Percentiles rank a stretch among this genome's conserved stretches.
phyloP scores from a whole-genome alignment of 2,888 invertebrate genomes.

The Mycogona germanica region DNA sequence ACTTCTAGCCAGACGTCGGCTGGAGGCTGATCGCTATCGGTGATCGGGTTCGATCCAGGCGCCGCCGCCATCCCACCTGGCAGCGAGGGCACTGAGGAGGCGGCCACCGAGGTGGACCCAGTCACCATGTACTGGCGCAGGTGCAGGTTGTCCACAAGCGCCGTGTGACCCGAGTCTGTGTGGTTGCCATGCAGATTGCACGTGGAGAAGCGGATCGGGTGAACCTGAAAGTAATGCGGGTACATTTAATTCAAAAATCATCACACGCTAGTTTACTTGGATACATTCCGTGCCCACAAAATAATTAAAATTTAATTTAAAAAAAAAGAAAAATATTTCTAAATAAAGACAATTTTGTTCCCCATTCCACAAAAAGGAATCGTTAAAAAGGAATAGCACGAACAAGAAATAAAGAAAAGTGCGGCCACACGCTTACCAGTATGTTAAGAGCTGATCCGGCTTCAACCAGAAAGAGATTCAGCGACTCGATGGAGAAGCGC shows the following conservation, averaged over 20 bases:
- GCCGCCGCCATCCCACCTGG: conserved; percentile 15
- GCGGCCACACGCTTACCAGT: conserved; percentile 51
- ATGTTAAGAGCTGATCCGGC: conserved; percentile 72
- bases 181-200: conserved; percentile 93
- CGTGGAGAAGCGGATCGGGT: conserved; percentile 73
- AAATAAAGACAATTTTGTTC: too few relatives aligned
- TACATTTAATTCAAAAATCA: not conserved
- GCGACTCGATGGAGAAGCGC: conserved; percentile 70
- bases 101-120: conserved; percentile 18
- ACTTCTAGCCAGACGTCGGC: conserved; percentile 67
- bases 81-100: too few relatives aligned
- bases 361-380: too few relatives aligned
- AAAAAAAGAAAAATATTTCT: too few relatives aligned
- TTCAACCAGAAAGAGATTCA: conserved; percentile 86
- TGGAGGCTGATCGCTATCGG: conserved; percentile 19
- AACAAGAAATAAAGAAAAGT: too few relatives aligned
- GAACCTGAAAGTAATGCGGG: conserved; percentile 42
- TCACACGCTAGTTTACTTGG: not conserved
- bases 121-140: conserved; percentile 53
- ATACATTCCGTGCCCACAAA: not conserved
- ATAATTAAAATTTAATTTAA: conserved; percentile 14
- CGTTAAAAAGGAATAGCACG: too few relatives aligned
- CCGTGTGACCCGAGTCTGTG: conserved; percentile 78
- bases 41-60: not conserved
- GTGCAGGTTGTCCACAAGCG: conserved; percentile 61